Percentiles rank a stretch among this genome's conserved stretches.
Conservation (phyloP, 2,113 vertebrate genomes). For the Eptesicus fuscus region DNA sequence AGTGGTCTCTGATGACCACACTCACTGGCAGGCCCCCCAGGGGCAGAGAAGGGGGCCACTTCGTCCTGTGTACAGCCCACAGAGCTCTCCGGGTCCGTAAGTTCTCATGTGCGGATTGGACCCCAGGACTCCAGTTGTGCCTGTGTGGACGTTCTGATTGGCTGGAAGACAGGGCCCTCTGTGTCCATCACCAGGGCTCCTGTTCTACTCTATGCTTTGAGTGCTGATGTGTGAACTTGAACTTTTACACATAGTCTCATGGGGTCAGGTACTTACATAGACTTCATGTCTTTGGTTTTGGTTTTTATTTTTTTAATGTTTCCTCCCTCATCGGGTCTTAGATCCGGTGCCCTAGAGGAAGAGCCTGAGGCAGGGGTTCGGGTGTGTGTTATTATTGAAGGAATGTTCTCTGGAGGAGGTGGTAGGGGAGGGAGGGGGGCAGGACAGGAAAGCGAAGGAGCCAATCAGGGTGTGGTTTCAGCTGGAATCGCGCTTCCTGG, state of each 20-base stretch:
- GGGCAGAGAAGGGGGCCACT: not conserved
- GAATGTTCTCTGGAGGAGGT: not conserved
- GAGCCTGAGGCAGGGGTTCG: not conserved
- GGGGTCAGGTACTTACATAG: not conserved
- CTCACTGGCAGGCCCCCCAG: not conserved
- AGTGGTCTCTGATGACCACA: not conserved
- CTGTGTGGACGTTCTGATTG: not conserved
- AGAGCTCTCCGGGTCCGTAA: not conserved
- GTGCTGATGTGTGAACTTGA: not conserved
- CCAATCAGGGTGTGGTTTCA: rapidly evolving
- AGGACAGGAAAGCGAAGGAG: not conserved
- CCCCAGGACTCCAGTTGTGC: not conserved
- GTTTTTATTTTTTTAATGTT: not conserved
- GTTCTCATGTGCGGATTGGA: not conserved
- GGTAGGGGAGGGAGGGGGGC: not conserved
- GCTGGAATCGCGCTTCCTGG: not conserved
- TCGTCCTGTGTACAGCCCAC: not conserved
- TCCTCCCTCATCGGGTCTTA: not conserved
- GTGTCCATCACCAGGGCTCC: not conserved
- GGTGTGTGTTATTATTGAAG: too few relatives aligned
- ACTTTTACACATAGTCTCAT: rapidly evolving
- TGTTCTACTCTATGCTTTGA: not conserved
- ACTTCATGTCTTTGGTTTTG: not conserved
- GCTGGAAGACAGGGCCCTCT: not conserved
- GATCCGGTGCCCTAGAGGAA: not conserved